Conservation (phyloP, 37 sponge, comb jelly and placozoan species). For the Aphrocallistes beatrix region DNA sequence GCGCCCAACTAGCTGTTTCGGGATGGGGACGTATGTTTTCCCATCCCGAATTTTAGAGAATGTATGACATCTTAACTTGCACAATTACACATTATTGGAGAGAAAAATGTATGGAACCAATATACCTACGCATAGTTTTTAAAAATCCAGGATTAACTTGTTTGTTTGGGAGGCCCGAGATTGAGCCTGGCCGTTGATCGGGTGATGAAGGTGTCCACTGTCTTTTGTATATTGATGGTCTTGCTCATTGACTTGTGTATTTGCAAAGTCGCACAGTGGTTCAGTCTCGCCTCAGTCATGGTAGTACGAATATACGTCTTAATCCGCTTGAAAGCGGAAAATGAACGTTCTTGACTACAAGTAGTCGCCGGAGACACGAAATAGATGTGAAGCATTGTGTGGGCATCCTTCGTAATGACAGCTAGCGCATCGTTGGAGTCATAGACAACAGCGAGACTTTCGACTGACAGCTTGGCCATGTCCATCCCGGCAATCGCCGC, state of each 20-base stretch:
- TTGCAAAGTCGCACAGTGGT: neutral
- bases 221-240: conserved; percentile 9
- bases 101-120: too few relatives aligned
- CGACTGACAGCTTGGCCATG: conserved; percentile 15
- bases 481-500: neutral
- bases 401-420: conserved; percentile 12
- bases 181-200: conserved; percentile 8
- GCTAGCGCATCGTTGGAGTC: conserved; percentile 1
- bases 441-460: conserved; percentile 16
- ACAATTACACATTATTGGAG: too few relatives aligned
- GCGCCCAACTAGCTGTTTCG: conserved; percentile 5
- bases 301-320: neutral
- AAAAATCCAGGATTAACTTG: neutral
- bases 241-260: neutral
- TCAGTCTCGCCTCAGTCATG: conserved; percentile 14
- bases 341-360: neutral
- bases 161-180: neutral
- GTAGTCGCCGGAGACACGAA: conserved; percentile 10
- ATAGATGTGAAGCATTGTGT: conserved; percentile 5
- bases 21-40: neutral
- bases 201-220: conserved; percentile 20
- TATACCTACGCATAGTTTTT: too few relatives aligned
- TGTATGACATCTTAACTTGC: neutral
- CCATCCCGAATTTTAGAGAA: neutral
- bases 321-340: conserved; percentile 6